A percentile compares a stretch with the other conserved stretches of the same genome.
phyloP scores from a whole-genome alignment of 1,140 invertebrate species.

The Alviniconcha marisindica region DNA sequence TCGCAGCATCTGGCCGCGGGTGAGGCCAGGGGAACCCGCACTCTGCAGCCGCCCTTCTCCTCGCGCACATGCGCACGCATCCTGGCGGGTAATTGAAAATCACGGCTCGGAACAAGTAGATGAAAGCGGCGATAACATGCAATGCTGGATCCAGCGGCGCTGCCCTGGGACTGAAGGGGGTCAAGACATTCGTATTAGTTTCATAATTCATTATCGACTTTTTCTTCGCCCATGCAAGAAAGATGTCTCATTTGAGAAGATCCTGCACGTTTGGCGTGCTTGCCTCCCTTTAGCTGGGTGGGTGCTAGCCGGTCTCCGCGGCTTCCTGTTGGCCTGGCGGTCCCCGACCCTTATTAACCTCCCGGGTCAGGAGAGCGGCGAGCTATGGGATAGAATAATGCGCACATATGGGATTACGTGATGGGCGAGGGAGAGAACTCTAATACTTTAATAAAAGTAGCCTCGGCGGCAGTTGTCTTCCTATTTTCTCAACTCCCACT shows the following conservation, averaged over 20 bases:
- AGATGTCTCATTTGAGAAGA: slow-evolving; percentile 39
- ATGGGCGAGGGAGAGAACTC: neutral
- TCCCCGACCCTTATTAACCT: slow-evolving; percentile 34
- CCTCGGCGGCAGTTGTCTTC: slow-evolving; percentile 10
- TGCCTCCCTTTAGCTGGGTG: slow-evolving; percentile 12
- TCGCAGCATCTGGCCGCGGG: slow-evolving; percentile 7
- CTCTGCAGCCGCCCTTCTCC: neutral
- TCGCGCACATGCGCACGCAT: slow-evolving; percentile 39
- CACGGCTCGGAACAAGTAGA: slow-evolving; percentile 43
- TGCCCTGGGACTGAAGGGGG: slow-evolving; percentile 2
- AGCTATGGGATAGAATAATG: slow-evolving; percentile 14
- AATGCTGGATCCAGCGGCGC: slow-evolving; percentile 24
- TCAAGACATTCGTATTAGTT: slow-evolving; percentile 39
- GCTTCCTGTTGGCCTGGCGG: neutral
- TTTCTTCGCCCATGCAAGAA: slow-evolving; percentile 29
- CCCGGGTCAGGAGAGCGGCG: slow-evolving; percentile 1
- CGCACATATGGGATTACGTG: slow-evolving; percentile 40
- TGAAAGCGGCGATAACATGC: slow-evolving; percentile 43
- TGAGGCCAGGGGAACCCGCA: neutral
- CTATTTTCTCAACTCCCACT: neutral
- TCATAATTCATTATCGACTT: slow-evolving; percentile 45
- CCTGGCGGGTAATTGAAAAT: slow-evolving; percentile 44
- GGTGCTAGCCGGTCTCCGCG: neutral
- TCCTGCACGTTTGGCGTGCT: slow-evolving; percentile 26
- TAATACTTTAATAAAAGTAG: slow-evolving; percentile 6